Evolutionary conservation across 2,888 invertebrate species (phyloP).

Genomic region (Acleris laterana): DNA sequence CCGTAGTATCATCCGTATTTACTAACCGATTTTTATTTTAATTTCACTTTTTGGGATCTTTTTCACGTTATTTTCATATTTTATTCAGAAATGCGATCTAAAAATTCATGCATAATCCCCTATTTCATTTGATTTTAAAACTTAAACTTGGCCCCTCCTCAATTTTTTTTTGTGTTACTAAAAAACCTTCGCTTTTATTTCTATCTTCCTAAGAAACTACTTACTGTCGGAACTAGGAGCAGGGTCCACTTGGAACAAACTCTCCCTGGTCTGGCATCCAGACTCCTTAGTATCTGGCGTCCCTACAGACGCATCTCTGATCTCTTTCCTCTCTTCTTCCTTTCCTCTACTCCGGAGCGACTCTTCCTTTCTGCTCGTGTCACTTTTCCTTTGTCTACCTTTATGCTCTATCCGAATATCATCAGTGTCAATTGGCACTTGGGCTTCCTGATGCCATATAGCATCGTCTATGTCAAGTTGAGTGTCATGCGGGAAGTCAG

Average conservation of each 20-base stretch:
- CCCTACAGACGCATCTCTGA: conserved; percentile 74
- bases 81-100: too few species aligned
- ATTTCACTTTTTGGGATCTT: too few species aligned
- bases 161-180: too few species aligned
- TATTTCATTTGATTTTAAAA: too few species aligned
- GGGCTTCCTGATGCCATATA: conserved; percentile 66
- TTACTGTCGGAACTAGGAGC: conserved; percentile 75
- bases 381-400: conserved; percentile 64
- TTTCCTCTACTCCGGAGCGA: conserved; percentile 64
- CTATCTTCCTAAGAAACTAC: conserved; percentile 31
- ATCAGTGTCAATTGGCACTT: conserved; percentile 58
- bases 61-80: too few species aligned
- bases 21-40: too few species aligned
- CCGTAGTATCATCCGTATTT: too few species aligned
- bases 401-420: conserved; percentile 69
- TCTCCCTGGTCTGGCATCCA: conserved; percentile 92
- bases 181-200: too few species aligned
- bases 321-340: conserved; percentile 62
- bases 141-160: too few species aligned
- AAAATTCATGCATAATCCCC: too few species aligned
- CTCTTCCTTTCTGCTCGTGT: conserved; percentile 69
- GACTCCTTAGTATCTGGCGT: conserved; percentile 79
- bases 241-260: conserved; percentile 84
- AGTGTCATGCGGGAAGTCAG: conserved; percentile 73
- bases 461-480: conserved; percentile 70